Conservation (phyloP, 2,888 invertebrate genomes). For the Dryobotodes eremita region DNA sequence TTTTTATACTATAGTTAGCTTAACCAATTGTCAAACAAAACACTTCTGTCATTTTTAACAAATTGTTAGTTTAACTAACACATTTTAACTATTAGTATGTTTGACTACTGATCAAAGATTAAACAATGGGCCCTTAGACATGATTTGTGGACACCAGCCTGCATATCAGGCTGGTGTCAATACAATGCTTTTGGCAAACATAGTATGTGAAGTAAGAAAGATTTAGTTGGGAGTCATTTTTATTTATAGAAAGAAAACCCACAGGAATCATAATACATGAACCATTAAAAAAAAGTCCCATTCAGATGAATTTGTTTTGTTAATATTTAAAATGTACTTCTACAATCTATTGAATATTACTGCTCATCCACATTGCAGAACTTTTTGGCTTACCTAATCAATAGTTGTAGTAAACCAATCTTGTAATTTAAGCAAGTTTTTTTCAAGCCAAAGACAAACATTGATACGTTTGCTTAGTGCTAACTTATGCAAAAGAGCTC, state of each 20-base stretch:
- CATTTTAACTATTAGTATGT: too few relatives aligned
- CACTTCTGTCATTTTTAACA: too few relatives aligned
- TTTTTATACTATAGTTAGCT: too few relatives aligned
- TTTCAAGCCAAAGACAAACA: background rate
- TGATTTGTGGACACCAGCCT: background rate
- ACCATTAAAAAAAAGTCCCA: background rate
- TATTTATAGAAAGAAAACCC: background rate
- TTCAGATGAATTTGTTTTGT: background rate
- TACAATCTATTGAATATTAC: background rate
- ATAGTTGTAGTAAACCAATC: background rate
- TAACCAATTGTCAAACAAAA: too few relatives aligned
- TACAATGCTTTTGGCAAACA: background rate
- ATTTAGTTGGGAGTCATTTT: background rate
- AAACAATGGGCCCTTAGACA: too few relatives aligned
- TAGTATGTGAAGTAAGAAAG: background rate
- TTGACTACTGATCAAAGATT: too few relatives aligned
- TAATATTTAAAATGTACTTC: background rate
- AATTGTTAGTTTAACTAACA: too few relatives aligned
- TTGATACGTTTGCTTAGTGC: constrained; percentile 17
- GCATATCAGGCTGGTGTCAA: background rate
- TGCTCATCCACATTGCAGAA: background rate
- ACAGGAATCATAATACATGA: background rate
- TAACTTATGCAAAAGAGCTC: background rate
- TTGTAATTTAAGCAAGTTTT: constrained; percentile 1
- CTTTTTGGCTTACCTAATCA: background rate